phyloP scores from a whole-genome alignment of 37 sponge, comb jelly and placozoan species.

The Lycopodina hypogea region DNA sequence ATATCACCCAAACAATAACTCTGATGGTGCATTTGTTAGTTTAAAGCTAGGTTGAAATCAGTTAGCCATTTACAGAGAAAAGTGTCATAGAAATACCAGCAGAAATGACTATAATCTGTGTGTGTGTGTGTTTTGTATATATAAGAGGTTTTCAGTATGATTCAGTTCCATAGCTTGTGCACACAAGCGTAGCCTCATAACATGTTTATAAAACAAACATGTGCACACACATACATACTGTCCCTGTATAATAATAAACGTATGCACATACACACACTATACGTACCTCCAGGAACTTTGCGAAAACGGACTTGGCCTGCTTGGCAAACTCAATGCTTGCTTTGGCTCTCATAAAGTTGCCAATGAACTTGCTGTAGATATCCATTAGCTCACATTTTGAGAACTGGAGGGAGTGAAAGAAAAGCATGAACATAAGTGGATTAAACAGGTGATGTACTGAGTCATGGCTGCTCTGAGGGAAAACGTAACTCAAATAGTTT shows the following conservation, averaged over 20 bases:
- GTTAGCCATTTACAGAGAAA: too few relatives aligned
- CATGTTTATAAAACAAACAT: too few relatives aligned
- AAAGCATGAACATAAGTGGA: neutral
- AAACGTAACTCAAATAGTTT: neutral
- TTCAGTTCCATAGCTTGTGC: too few relatives aligned
- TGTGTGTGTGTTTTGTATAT: too few relatives aligned
- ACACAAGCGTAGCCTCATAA: too few relatives aligned
- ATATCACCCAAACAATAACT: too few relatives aligned
- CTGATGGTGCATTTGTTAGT: too few relatives aligned
- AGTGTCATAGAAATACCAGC: too few relatives aligned
- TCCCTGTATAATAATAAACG: neutral
- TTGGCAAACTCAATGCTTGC: conserved; percentile 53
- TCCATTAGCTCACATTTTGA: conserved; percentile 62
- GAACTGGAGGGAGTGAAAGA: conserved; percentile 59
- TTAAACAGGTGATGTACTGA: neutral
- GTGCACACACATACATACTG: neutral
- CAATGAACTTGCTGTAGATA: conserved; percentile 70
- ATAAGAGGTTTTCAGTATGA: too few relatives aligned
- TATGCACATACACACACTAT: too few relatives aligned
- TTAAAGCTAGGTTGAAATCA: too few relatives aligned
- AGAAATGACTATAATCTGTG: too few relatives aligned
- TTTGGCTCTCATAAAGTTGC: conserved; percentile 80
- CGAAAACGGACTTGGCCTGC: conserved; percentile 52
- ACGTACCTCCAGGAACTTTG: conserved; percentile 72
- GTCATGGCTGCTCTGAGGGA: neutral